Percentiles rank a stretch among this genome's conserved stretches.
These are phyloP conservation scores for Drosophila lacteicornis DNA, from an alignment of 1,140 invertebrate species.

Conservation along the genomic window DNA sequence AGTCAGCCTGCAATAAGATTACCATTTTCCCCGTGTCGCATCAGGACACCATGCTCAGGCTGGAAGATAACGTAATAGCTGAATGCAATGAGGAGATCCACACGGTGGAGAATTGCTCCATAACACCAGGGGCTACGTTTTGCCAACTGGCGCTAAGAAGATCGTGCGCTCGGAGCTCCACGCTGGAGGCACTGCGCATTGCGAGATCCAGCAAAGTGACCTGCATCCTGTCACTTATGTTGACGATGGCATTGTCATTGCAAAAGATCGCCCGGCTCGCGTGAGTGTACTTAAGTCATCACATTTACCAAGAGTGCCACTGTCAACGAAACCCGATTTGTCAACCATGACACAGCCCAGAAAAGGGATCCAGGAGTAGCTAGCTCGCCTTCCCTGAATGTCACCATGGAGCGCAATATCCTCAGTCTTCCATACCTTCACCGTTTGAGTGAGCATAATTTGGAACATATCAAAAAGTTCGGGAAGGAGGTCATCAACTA, in stretches of 20 bases:
- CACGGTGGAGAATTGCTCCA: too few relatives aligned
- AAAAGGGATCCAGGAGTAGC: not conserved
- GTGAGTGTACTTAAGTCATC: not conserved
- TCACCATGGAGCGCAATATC: not conserved
- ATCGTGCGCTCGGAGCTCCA: not conserved
- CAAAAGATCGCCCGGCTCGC: not conserved
- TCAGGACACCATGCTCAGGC: too few relatives aligned
- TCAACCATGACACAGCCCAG: not conserved
- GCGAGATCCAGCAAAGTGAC: not conserved
- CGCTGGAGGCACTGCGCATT: not conserved
- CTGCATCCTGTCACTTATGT: not conserved
- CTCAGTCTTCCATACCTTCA: constrained; percentile 1
- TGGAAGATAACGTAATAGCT: too few relatives aligned
- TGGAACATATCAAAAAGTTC: constrained; percentile 2
- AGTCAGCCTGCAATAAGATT: too few relatives aligned
- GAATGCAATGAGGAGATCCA: too few relatives aligned
- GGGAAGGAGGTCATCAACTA: not conserved
- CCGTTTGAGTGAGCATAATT: constrained; percentile 4
- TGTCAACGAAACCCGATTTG: not conserved
- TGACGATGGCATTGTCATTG: not conserved
- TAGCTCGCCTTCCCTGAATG: too few relatives aligned
- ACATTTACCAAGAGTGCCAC: not conserved
- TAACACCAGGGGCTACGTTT: too few relatives aligned
- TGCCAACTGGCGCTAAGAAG: not conserved
- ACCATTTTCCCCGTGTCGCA: too few relatives aligned